Base-by-base conservation (phyloP, 2,888 invertebrate genomes). In the Pristionchus entomophagus region DNA sequence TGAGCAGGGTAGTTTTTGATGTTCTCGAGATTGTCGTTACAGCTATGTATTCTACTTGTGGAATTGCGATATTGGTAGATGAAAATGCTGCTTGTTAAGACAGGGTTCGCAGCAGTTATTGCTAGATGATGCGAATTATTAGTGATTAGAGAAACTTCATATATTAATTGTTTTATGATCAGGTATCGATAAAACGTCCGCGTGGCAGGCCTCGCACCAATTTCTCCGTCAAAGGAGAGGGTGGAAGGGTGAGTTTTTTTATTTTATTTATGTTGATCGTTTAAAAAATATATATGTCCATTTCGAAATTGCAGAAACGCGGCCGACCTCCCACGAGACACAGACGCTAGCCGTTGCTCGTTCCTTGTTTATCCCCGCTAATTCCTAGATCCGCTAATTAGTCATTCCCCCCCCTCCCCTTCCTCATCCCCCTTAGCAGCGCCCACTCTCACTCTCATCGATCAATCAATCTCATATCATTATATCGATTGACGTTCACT, bases 181-280 rank as follows among this genome's bases (percentile, higher is more conserved):
- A 82, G 82, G 56, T 45, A 38, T 32, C 82, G n/a, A 38, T 82
- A n/a, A 56, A 59, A 51, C 82, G 82, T 14, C 82, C 82, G 26
- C 82, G 82, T 19, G 82, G 82, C 38, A 26, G 82, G 38, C 82
- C 82, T 19, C 82, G 82, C 41, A 82, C 82, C 2, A 82, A 59
- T 35, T 59, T 59, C 59, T 35, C 82, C 26, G 32, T 59, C n/a
- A 56, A 59, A 22, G 82, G 82, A 56, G 82, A 82, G 41, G 59
- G 78, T 17, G 51, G 59, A 51, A 82, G 82, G 51, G 78, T 80
- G 5, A 51, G 49, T 19, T 5, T 51, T 51, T 32, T 17, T 8
- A 51, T 80, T 19, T 14, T 14, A 56, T 14, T 56, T 56, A 56
- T n/a, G 17, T 41, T 41, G 38, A 45, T 51, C 0, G 5, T 51